Base-by-base conservation (phyloP, 2,888 invertebrate species). In the Xestia xanthographa region DNA sequence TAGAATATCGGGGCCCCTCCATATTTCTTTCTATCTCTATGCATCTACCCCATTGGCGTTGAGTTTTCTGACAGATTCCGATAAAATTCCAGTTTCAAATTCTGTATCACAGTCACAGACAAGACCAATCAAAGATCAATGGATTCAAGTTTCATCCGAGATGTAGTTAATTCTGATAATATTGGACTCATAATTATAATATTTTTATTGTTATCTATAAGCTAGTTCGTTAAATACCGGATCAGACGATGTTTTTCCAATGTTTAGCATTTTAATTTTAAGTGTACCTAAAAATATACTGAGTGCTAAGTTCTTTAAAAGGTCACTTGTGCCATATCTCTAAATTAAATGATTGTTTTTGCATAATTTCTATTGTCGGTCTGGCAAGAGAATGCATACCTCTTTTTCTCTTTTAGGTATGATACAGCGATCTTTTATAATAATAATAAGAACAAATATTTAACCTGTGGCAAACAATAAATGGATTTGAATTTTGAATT, bases 281-380 rank as follows among this genome's bases (percentile, higher is more conserved):
- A 63, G 29, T 56, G 45, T 53, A 71, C 11, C 26, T 79, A 43
- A 22, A 50, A 38, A 29, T 29, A 26, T 45, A 56, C 12, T 9
- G 8, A 41, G 22, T 6, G 17, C 2, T 17, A 45, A n/a, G 0
- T 48, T 78, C 26, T 11, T 17, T 0, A 20, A 78, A 60, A 76
- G 76, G 76, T 62, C 76, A 68, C 76, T 79, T 53, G 76, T 9
- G 6, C 76, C 12, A 65, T 63, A 29, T 41, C 29, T 48, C 17
- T 12, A 5, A 38, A n/a, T n/a, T n/a, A 41, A 62, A 62, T 12
- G 1, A 26, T 43, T 22, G 9, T 26, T 66, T 58, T 50, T n/a
- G 17, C 45, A 53, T 62, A 17, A 45, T 58, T 50, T 77, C 41
- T 26, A 63, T 63, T 38, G 20, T n/a, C n/a, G 38, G 17, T 17